These are phyloP conservation scores for Muraenolepis orangiensis DNA, from an alignment of 2,797 vertebrate genomes.

Conservation along the genomic window DNA sequence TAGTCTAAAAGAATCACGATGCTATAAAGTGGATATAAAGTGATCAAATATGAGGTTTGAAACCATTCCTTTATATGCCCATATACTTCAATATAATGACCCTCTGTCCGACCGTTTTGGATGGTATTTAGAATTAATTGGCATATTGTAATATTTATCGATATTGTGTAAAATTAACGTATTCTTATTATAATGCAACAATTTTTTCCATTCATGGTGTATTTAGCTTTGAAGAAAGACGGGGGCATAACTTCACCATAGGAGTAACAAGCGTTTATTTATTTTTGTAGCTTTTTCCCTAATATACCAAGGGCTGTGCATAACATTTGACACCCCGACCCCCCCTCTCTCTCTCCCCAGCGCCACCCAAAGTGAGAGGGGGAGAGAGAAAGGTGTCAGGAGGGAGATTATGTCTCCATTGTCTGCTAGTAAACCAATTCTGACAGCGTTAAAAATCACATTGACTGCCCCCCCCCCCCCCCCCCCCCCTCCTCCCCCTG, in stretches of 20 bases:
- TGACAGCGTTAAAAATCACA: conserved; percentile 40
- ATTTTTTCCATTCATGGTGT: not conserved
- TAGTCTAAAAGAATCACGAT: too few relatives aligned
- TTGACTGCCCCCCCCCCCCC: too few relatives aligned
- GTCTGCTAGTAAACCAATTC: conserved; percentile 24
- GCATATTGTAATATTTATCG: too few relatives aligned
- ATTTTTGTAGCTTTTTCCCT: not conserved
- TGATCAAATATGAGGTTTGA: too few relatives aligned
- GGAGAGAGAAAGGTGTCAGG: conserved; percentile 7
- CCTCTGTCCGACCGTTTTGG: too few relatives aligned
- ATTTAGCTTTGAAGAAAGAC: not conserved
- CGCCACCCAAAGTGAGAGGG: not conserved
- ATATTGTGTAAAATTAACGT: too few relatives aligned
- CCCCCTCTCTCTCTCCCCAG: not conserved
- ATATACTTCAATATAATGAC: too few relatives aligned
- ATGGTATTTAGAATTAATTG: too few relatives aligned
- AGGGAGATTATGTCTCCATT: conserved; percentile 25
- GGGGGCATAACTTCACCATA: not conserved
- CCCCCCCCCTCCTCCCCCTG: too few relatives aligned
- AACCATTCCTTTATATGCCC: too few relatives aligned
- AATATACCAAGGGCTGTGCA: not conserved
- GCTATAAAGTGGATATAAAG: too few relatives aligned
- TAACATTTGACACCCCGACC: not conserved
- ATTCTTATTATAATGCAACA: too few relatives aligned
- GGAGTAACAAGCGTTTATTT: not conserved